These are phyloP conservation scores for Vulpes vulpes DNA, from an alignment of 2,113 vertebrate species.

Conservation along the genomic window DNA sequence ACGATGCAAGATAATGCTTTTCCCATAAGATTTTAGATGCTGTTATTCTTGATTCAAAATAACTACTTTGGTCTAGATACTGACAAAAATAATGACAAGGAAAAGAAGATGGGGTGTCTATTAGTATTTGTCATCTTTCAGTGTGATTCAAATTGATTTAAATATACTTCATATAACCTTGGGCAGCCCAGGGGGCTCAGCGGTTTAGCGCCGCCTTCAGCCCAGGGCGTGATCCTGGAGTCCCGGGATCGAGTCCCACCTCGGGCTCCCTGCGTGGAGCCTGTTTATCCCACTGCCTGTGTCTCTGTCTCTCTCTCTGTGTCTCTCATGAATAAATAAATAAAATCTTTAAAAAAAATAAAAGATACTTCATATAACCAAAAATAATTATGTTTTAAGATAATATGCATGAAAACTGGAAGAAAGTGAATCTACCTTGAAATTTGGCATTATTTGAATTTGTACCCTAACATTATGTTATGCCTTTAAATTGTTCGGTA, in stretches of 20 bases:
- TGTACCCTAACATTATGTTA: background rate
- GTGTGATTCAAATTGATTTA: background rate
- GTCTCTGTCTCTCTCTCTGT: too few relatives aligned
- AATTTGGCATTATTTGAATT: slow-evolving; percentile 38
- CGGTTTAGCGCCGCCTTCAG: too few relatives aligned
- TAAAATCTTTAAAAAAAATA: too few relatives aligned
- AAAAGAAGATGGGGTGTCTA: background rate
- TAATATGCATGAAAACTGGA: background rate
- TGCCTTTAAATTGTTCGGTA: background rate
- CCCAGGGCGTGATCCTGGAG: too few relatives aligned
- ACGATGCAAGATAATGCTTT: background rate
- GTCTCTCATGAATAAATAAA: too few relatives aligned
- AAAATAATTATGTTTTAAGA: background rate
- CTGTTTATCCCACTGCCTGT: too few relatives aligned
- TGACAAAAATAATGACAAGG: background rate
- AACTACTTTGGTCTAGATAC: background rate
- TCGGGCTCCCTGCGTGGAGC: too few relatives aligned
- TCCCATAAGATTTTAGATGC: background rate
- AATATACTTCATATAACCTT: background rate
- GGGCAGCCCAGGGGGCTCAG: too few relatives aligned
- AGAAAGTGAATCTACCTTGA: background rate
- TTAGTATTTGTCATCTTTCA: background rate
- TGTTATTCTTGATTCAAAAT: slow-evolving; percentile 3
- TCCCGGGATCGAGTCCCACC: too few relatives aligned
- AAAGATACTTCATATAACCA: background rate